Evolutionary conservation across 2,113 vertebrate species (phyloP), one percentile per base, ranked within the genome.

Genomic region (Mesembrinibis cayennensis): DNA sequence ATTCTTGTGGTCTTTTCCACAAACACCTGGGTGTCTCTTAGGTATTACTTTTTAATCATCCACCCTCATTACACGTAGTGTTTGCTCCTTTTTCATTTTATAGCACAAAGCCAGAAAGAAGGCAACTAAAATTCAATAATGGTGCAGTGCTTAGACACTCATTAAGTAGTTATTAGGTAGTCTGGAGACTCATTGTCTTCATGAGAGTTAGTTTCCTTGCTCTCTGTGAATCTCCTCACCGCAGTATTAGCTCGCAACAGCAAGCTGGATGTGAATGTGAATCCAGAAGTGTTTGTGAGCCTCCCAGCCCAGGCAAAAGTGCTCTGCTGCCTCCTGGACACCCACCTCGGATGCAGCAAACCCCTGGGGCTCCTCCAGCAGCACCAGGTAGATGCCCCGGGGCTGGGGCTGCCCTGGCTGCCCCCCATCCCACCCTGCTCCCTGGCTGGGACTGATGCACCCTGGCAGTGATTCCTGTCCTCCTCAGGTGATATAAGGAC

Each of bases 61-160:
- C 82, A 30, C 65, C 50, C 72, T 95, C 95, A 90, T 94, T 96
- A 93, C 52, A 36, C 44, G 15, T 42, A 50, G 50, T 34, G 13
- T 76, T 95, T 90, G 70, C 58, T 89, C n/a, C 76, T 94, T 93
- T 94, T 91, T 82, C 87, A 77, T 95, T 94, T 93, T 91, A 86
- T 25, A 90, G 58, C 79, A 93, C 65, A 82, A 91, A 94, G 63
- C 56, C 61, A 84, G 72, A 86, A 77, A 95, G 95, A 90, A 93
- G 53, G 74, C 82, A 95, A 98, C 97, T 98, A 97, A 96, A 97
- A 97, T 97, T 85, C 96, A 89, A 80, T 96, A 97, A 96, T 12
- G 44, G 38, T 72, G 76, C 89, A 36, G 84, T 82, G 89, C 85
- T 97, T 90, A 97, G 94, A 92, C 74, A 86, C 89, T 97, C 96